A percentile compares a stretch with the other conserved stretches of the same genome.
Evolutionary conservation across 2,888 invertebrate genomes (phyloP).

Genomic region (Serrognathus titanus): DNA sequence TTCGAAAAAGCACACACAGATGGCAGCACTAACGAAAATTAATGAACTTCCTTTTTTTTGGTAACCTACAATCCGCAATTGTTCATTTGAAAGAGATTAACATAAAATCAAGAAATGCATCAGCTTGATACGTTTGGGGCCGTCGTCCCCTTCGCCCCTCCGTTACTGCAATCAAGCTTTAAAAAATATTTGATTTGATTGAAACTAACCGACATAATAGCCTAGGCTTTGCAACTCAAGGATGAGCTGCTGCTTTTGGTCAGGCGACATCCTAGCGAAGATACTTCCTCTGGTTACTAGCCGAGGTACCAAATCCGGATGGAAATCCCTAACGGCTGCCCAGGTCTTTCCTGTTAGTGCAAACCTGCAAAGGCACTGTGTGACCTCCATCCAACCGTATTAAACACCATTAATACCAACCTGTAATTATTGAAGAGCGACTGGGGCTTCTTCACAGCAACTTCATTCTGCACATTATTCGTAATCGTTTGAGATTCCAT

Average conservation of each 20-base stretch:
- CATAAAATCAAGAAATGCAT: too few species aligned
- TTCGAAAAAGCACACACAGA: too few species aligned
- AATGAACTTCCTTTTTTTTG: too few species aligned
- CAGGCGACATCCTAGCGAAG: conserved; percentile 93
- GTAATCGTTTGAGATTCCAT: conserved; percentile 54
- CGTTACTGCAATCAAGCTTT: too few species aligned
- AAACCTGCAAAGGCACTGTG: conserved; percentile 48
- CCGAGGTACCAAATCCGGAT: conserved; percentile 64
- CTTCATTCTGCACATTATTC: conserved; percentile 15
- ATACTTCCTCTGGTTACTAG: conserved; percentile 78
- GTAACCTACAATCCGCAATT: too few species aligned
- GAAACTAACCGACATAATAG: conserved; percentile 78
- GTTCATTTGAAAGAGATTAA: too few species aligned
- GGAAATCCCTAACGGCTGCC: conserved; percentile 68
- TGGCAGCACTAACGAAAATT: too few species aligned
- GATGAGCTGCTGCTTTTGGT: conserved; percentile 91
- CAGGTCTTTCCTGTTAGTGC: conserved; percentile 69
- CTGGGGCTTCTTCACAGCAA: conserved; percentile 15
- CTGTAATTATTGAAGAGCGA: conserved; percentile 29
- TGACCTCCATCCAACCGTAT: conserved; percentile 2
- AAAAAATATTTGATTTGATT: neutral
- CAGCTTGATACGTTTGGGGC: too few species aligned
- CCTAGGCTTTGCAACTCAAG: conserved; percentile 83
- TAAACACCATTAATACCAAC: conserved; percentile 5
- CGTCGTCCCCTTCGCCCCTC: too few species aligned